Evolutionary conservation across 2,888 invertebrate species (phyloP).

Genomic region (Ophion slaviceki): DNA sequence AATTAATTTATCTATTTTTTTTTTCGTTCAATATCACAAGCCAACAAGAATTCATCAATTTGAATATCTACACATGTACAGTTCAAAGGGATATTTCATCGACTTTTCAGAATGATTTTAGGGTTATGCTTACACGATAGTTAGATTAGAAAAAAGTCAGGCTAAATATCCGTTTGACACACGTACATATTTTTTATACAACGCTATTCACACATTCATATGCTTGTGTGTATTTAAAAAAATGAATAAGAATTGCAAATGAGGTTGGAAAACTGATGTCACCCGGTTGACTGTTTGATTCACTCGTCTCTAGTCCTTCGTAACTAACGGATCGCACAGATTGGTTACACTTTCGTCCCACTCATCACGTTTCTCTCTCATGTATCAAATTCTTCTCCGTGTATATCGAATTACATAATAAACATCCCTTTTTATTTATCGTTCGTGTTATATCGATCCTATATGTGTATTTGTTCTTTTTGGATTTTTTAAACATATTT

Average conservation of each 20-base stretch:
- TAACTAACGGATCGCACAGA: conserved; percentile 28
- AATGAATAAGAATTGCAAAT: conserved; percentile 48
- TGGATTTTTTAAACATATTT: not conserved
- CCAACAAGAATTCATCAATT: conserved; percentile 68
- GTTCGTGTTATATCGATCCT: conserved; percentile 22
- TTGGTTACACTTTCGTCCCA: conserved; percentile 30
- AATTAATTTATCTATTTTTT: conserved; percentile 27
- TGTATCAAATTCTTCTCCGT: conserved; percentile 51
- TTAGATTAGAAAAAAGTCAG: not conserved
- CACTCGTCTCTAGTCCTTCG: not conserved
- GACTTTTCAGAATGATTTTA: conserved; percentile 21
- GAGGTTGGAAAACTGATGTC: conserved; percentile 50
- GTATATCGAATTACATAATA: conserved; percentile 24
- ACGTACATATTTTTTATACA: not conserved
- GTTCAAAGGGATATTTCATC: conserved; percentile 48
- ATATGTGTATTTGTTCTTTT: conserved; percentile 9
- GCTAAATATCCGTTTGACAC: conserved; percentile 12
- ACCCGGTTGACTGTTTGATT: conserved; percentile 4
- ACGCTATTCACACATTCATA: not conserved
- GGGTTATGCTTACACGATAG: not conserved
- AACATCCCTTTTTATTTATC: conserved; percentile 13
- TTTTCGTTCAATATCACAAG: conserved; percentile 69
- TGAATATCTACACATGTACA: conserved; percentile 64
- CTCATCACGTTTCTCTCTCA: conserved; percentile 39
- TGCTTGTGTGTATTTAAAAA: not conserved